A percentile compares a stretch with the other conserved stretches of the same genome.
Conservation (phyloP, 2,888 invertebrate species). For the Taphrorychus bicolor region DNA sequence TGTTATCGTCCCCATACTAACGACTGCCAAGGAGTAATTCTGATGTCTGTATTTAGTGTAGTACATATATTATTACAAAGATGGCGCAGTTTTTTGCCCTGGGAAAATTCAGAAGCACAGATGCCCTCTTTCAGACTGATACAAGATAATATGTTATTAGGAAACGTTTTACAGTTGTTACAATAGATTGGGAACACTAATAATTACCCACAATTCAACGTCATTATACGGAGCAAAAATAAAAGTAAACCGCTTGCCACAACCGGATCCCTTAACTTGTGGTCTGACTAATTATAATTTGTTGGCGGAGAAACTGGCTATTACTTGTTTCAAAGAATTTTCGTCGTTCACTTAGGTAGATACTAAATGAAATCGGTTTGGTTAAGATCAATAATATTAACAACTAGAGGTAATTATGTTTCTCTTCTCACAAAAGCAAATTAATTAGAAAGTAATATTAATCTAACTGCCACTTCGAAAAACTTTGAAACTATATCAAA, state of each 20-base stretch:
- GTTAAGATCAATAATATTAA: no score
- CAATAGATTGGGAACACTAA: constrained; percentile 9
- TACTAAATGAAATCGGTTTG: no score
- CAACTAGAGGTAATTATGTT: no score
- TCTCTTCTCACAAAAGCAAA: neutral
- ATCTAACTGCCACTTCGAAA: neutral
- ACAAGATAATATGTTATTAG: neutral
- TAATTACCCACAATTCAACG: constrained; percentile 33
- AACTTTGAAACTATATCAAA: constrained; percentile 19
- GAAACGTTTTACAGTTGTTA: neutral
- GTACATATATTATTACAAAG: neutral
- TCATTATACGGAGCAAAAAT: constrained; percentile 32
- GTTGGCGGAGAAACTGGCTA: constrained; percentile 36
- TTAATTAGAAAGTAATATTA: neutral
- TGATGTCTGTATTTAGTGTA: no score
- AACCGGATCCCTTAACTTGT: constrained; percentile 26
- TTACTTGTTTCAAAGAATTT: constrained; percentile 40
- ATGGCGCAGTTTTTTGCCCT: neutral
- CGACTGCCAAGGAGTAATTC: no score
- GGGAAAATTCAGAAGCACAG: no score
- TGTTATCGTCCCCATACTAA: no score
- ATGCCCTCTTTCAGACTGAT: no score
- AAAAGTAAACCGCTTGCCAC: constrained; percentile 27
- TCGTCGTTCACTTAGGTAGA: no score
- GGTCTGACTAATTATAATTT: constrained; percentile 37